Base-by-base conservation (phyloP, 1,140 invertebrate genomes). In the Geopemphigus sp. region DNA sequence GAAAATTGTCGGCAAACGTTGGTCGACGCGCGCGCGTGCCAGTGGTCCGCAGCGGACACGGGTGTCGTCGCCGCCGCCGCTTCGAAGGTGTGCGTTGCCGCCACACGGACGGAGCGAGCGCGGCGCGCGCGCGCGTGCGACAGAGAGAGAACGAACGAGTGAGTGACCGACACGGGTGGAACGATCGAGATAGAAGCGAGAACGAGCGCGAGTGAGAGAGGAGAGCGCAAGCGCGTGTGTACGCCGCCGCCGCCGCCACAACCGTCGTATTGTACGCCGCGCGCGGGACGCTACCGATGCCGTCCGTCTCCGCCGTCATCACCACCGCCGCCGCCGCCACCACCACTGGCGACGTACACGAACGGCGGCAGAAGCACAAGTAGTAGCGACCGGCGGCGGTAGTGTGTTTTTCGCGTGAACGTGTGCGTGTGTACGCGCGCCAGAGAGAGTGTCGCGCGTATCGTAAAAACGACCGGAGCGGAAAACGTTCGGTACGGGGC, bases 321-420 rank as follows among this genome's bases (percentile, higher is more conserved):
- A 10, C 54, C 54, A n/a, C n/a, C n/a, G 17, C 26, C 29, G 8
- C 61, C 17, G 19, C 26, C 59, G 26, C 1, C 59, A 4, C 1
- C 63, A 39, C 29, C 17, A n/a, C 61, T 17, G 11, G 15, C 15
- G 32, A n/a, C n/a, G n/a, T n/a, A 47, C 29, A 73, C 26, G n/a
- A 19, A 19, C 70, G 53, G 70, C 70, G 45, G 68, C 70, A 50
- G 24, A 29, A 53, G 70, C 26, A 73, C 24, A 73, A 53, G 53
- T 56, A 73, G 47, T 39, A 66, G 63, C 63, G 63, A 66, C 17
- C 63, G 32, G 66, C 66, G 39, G 14, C 45, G 22, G 45, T 50
- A 68, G 66, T 68, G 64, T 29, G 32, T 68, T 68, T 47, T 68
- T 29, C 66, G 45, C 22, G n/a, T 29, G 22, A 56, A 63, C 45